phyloP scores from a whole-genome alignment of 1,140 invertebrate species.

The Cecropterus lyciades region DNA sequence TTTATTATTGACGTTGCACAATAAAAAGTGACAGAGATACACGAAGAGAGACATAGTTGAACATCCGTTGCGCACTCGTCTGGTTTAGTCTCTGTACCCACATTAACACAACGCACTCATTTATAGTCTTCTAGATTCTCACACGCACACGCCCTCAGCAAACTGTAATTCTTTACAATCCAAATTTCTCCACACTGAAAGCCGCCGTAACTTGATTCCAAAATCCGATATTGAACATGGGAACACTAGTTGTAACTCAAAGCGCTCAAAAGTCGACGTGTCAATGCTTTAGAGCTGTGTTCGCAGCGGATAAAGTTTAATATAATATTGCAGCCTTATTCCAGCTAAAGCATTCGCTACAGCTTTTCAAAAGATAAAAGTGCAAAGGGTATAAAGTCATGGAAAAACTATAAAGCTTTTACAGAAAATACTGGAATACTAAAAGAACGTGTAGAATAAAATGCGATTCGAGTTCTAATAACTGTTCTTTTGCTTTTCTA shows the following conservation, averaged over 20 bases:
- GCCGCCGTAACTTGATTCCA: too few species aligned
- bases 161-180: too few species aligned
- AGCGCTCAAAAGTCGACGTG: conserved; percentile 4
- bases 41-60: too few species aligned
- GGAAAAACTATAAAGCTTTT: neutral
- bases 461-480: neutral
- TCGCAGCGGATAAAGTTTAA: conserved; percentile 16
- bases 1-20: too few species aligned
- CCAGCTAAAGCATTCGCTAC: neutral
- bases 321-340: conserved; percentile 13
- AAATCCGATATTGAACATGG: too few species aligned
- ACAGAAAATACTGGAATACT: neutral
- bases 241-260: neutral
- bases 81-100: too few species aligned
- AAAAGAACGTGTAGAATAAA: neutral
- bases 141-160: too few species aligned
- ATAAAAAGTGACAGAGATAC: too few species aligned
- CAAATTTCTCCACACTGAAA: too few species aligned
- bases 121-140: too few species aligned
- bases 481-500: neutral
- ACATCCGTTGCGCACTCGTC: too few species aligned
- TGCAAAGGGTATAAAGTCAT: conserved; percentile 1
- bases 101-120: too few species aligned
- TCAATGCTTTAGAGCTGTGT: conserved; percentile 8
- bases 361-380: conserved; percentile 5